These are phyloP conservation scores for Thinocorus orbignyianus DNA, from an alignment of 2,113 vertebrate species.

Conservation along the genomic window DNA sequence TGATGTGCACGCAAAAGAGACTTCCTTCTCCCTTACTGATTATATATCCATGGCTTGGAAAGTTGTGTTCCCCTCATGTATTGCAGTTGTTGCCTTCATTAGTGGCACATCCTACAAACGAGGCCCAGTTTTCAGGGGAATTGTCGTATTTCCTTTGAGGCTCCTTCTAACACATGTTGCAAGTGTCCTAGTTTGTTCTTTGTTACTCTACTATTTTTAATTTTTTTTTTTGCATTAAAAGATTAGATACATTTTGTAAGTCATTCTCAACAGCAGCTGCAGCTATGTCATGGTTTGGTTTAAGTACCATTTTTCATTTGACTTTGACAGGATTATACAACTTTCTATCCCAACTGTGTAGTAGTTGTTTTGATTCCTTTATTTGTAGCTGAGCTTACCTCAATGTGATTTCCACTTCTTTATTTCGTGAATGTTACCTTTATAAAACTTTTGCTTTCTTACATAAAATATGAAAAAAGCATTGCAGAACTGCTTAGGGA, in stretches of 20 bases:
- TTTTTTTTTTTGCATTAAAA: neutral
- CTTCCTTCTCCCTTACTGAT: slow-evolving; percentile 7
- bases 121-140: neutral
- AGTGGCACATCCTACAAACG: neutral
- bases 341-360: neutral
- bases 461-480: neutral
- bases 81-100: slow-evolving; percentile 38
- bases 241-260: neutral
- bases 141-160: neutral
- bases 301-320: neutral
- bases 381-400: neutral
- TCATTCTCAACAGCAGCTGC: neutral
- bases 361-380: neutral
- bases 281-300: neutral
- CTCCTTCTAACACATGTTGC: neutral
- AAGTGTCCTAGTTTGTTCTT: neutral
- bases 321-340: neutral
- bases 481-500: neutral
- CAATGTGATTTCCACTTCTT: neutral
- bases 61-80: neutral
- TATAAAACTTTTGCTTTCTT: neutral
- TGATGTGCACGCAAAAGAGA: neutral
- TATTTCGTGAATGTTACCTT: slow-evolving; percentile 3
- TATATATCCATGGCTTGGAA: neutral
- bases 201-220: neutral